A percentile compares a stretch with the other conserved stretches of the same genome.
phyloP scores from a whole-genome alignment of 2,113 vertebrate species.

The Plestiodon gilberti region DNA sequence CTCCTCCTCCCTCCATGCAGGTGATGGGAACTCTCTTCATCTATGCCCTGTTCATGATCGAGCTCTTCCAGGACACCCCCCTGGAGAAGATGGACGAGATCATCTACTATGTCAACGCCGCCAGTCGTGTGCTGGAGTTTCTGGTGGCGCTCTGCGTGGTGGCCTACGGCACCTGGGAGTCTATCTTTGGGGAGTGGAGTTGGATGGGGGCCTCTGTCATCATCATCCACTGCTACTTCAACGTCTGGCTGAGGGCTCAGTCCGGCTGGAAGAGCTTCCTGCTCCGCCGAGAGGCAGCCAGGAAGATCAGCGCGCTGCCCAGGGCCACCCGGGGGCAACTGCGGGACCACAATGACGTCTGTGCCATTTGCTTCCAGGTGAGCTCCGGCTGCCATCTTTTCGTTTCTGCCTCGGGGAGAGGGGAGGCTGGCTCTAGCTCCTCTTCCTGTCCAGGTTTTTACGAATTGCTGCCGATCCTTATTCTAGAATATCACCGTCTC shows the following conservation, averaged over 20 bases:
- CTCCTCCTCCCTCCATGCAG: slow-evolving; percentile 48
- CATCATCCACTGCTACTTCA: slow-evolving; percentile 89
- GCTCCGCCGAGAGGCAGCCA: slow-evolving; percentile 83
- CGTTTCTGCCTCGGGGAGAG: background rate
- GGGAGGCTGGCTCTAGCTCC: too few relatives aligned
- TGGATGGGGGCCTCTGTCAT: slow-evolving; percentile 89
- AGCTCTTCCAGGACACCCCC: slow-evolving; percentile 76
- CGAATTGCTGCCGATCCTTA: too few relatives aligned
- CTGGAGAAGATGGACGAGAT: slow-evolving; percentile 86
- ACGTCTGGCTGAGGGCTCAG: slow-evolving; percentile 87
- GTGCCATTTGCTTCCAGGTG: slow-evolving; percentile 91
- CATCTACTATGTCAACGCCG: slow-evolving; percentile 83
- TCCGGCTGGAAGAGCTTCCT: slow-evolving; percentile 88
- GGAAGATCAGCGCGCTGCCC: slow-evolving; percentile 83
- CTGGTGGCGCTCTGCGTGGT: slow-evolving; percentile 88
- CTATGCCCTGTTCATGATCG: slow-evolving; percentile 85
- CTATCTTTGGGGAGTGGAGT: slow-evolving; percentile 87
- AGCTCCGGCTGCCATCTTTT: background rate
- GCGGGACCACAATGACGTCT: slow-evolving; percentile 79
- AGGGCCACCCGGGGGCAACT: slow-evolving; percentile 79
- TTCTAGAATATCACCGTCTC: too few relatives aligned
- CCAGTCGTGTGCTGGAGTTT: slow-evolving; percentile 88
- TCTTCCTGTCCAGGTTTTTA: too few relatives aligned
- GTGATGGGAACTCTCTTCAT: slow-evolving; percentile 86
- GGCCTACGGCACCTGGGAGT: slow-evolving; percentile 86